Base-by-base conservation (phyloP, 1,140 invertebrate genomes). In the Chymomyza costata region DNA sequence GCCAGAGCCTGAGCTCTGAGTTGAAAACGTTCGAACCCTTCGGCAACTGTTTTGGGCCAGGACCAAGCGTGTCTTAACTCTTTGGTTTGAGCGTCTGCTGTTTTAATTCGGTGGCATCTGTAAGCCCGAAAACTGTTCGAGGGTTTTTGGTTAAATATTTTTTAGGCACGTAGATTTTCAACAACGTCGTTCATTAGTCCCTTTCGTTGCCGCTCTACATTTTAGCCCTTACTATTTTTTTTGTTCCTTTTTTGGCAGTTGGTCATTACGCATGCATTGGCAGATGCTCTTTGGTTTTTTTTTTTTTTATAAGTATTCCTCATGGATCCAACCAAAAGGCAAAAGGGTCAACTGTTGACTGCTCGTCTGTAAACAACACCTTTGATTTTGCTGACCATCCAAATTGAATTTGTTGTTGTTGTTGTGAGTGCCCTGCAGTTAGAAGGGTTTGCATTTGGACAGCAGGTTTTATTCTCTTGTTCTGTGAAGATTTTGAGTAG, bases 181-280 rank as follows among this genome's bases (percentile, higher is more conserved):
- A 60, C 65, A 61, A 41, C 52, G 58, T 67, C 64, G 65, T 67
- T 67, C 64, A 67, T 67, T 67, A 67, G 65, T 67, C 35, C 49
- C 25, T 51, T 47, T 30, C n/a, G n/a, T 34, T 32, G 35, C 40
- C 13, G 16, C 14, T 35, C 68, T 67, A 44, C 60, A 64, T 71
- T 74, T 25, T 25, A 25, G 21, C 21, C 21, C 21, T 25, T 25
- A 25, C 21, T 8, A 3, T 25, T 25, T 8, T 25, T 25, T 25
- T 25, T 25, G 3, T 8, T 25, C 3, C 8, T 5, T 25, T 34
- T 38, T 74, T 69, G 69, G 69, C 69, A 74, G 69, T 74, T 74
- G 69, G 69, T 65, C 69, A 74, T 74, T 74, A 74, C 60, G 69
- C 69, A 74, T 74, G 73, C 69, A 74, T 66, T 65, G 65, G 69